Conservation (phyloP, 1,140 invertebrate genomes). For the Saccostrea glomerata region DNA sequence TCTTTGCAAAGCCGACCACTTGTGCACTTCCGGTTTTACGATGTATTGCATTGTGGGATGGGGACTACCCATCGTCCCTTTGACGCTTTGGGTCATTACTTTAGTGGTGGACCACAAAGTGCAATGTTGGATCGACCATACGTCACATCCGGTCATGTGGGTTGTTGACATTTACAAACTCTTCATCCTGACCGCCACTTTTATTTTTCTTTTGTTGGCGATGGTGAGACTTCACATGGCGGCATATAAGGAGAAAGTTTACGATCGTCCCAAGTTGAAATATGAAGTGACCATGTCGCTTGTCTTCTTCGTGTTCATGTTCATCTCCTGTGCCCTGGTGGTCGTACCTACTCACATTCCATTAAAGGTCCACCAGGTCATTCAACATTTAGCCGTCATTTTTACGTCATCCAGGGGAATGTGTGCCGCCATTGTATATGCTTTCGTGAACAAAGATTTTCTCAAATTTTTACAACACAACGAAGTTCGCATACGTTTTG, state of each 20-base stretch:
- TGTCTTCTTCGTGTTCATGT: slow-evolving; percentile 4
- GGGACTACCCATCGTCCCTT: slow-evolving; percentile 50
- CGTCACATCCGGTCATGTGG: slow-evolving; percentile 47
- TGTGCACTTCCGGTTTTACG: slow-evolving; percentile 48
- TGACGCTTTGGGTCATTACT: slow-evolving; percentile 46
- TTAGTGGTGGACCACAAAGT: slow-evolving; percentile 48
- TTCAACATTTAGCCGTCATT: slow-evolving; percentile 44
- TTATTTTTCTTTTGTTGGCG: slow-evolving; percentile 32
- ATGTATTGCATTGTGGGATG: slow-evolving; percentile 49
- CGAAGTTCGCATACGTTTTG: slow-evolving; percentile 7
- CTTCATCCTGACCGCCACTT: background rate
- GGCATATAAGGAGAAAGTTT: slow-evolving; percentile 27
- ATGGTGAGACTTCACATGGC: slow-evolving; percentile 3
- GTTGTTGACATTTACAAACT: slow-evolving; percentile 51
- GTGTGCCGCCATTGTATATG: slow-evolving; percentile 46
- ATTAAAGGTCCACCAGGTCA: background rate
- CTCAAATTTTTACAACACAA: slow-evolving; percentile 40
- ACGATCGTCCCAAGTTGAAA: slow-evolving; percentile 36
- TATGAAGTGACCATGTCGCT: slow-evolving; percentile 31
- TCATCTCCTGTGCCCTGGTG: slow-evolving; percentile 9
- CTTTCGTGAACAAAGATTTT: slow-evolving; percentile 43
- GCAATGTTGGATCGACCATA: slow-evolving; percentile 48
- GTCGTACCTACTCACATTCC: slow-evolving; percentile 45
- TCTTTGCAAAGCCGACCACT: slow-evolving; percentile 44
- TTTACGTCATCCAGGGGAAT: slow-evolving; percentile 48